These are phyloP conservation scores for Struthio camelus DNA, from an alignment of 2,113 vertebrate species.

Conservation along the genomic window DNA sequence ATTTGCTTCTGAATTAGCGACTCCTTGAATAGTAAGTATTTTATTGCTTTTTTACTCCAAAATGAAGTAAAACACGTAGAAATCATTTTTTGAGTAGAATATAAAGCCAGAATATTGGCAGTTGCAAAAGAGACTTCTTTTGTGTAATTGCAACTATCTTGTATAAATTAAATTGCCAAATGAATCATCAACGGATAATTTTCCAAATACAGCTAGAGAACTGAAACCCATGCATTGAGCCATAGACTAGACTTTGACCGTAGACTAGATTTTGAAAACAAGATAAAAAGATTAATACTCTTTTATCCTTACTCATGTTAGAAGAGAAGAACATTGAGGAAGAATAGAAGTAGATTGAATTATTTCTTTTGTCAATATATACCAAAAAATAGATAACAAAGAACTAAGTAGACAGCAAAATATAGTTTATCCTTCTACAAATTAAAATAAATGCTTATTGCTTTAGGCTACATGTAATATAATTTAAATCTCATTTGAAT, in stretches of 20 bases:
- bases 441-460: conserved; percentile 59
- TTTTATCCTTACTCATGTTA: background rate
- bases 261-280: background rate
- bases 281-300: background rate
- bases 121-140: background rate
- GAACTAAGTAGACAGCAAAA: conserved; percentile 19
- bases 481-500: conserved; percentile 50
- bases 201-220: background rate
- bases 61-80: background rate
- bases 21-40: background rate
- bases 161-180: background rate
- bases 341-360: background rate
- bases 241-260: background rate
- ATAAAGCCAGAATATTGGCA: background rate
- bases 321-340: background rate
- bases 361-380: conserved; percentile 35
- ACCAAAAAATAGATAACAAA: conserved; percentile 9
- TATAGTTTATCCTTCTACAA: conserved; percentile 1
- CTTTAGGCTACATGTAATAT: conserved; percentile 40
- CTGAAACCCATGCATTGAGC: background rate
- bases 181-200: background rate
- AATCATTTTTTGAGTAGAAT: background rate
- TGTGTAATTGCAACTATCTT: background rate
- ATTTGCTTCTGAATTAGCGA: background rate
- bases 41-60: background rate